These are phyloP conservation scores for Propithecus perrieri DNA, from an alignment of 2,797 vertebrate species.

Conservation along the genomic window DNA sequence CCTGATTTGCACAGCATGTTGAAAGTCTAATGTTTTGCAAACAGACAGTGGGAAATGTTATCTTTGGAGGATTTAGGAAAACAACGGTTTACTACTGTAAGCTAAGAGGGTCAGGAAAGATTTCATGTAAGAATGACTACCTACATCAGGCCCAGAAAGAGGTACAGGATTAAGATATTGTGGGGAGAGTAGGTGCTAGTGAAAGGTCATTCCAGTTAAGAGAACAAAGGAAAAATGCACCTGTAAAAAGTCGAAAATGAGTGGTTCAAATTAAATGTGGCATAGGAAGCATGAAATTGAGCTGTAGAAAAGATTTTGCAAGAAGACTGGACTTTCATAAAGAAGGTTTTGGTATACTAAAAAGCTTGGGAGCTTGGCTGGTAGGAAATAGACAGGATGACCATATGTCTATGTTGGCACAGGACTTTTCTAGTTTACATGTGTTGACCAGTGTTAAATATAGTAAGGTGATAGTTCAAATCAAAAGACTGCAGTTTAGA, in stretches of 20 bases:
- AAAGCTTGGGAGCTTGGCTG: background rate
- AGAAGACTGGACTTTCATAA: background rate
- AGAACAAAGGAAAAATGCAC: background rate
- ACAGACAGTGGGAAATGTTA: background rate
- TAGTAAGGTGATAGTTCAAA: background rate
- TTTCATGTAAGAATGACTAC: background rate
- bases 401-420: background rate
- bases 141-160: background rate
- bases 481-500: background rate
- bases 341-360: background rate
- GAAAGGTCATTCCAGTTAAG: background rate
- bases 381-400: background rate
- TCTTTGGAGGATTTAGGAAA: background rate
- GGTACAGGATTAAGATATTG: background rate
- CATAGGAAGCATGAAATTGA: background rate
- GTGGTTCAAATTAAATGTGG: background rate
- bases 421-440: background rate
- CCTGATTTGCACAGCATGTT: background rate
- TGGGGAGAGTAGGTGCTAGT: background rate
- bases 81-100: background rate
- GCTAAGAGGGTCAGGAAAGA: background rate
- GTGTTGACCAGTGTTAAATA: background rate
- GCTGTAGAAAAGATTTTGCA: background rate
- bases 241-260: background rate
- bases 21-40: background rate